Evolutionary conservation across 1,140 invertebrate species (phyloP), one percentile per base, ranked within the genome.

Genomic region (Andricus grossulariae): DNA sequence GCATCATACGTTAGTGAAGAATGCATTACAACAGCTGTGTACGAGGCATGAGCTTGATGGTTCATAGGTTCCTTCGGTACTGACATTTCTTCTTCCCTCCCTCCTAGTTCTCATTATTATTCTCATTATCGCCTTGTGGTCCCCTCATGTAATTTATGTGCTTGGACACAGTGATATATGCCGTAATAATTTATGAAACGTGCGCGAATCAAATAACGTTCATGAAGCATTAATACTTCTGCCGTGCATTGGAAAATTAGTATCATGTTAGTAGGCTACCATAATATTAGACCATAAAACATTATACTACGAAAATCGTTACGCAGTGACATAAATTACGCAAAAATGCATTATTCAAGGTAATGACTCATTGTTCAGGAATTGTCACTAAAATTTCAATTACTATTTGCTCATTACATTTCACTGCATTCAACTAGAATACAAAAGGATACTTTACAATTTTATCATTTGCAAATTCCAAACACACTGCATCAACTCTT

Each of bases 51-150:
- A 16, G 32, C 16, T 16, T 16, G 60, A 66, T 25, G 45, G 2
- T 54, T 54, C 18, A 54, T 54, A 19, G 52, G 52, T 18, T 54
- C 52, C 15, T 45, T 45, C 39, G 7, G 39, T 16, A 25, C 32
- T 32, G 11, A 39, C 25, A 39, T 16, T 66, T 66, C 25, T 60
- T 60, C 25, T 11, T 66, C 60, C 60, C 60, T 66, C 7, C 15
- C 39, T 32, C 39, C 13, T 66, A 66, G 15, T 39, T 15, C 6
- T n/a, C 60, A 39, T 66, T 66, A 45, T 32, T 66, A 66, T 66
- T 66, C 60, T 66, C 60, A 66, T 66, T 66, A 66, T 66, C 60
- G 25, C 16, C 32, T 45, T 66, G 60, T 66, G 39, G 25, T 39
- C 60, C 60, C 60, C 32, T 66, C 32, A 39, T n/a, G 60, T 66